Conservation (phyloP, 2,888 invertebrate genomes). For the Plebejus argus region DNA sequence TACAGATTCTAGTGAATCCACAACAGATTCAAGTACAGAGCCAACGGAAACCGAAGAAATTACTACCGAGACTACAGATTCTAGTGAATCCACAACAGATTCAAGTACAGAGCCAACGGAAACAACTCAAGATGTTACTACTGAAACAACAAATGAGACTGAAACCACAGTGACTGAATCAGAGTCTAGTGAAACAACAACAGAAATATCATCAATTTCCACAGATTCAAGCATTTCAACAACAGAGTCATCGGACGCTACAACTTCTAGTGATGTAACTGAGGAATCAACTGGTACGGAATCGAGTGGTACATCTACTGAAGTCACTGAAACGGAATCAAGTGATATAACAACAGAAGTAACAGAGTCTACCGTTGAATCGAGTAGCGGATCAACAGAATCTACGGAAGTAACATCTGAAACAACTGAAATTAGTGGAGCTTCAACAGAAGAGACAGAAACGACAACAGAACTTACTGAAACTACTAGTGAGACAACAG, state of each 20-base stretch:
- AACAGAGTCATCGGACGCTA: constrained; percentile 20
- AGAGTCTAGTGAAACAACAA: constrained; percentile 30
- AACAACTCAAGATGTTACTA: constrained; percentile 18
- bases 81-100: constrained; percentile 33
- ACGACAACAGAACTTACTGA: background rate
- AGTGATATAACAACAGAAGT: constrained; percentile 22
- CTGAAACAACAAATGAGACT: constrained; percentile 31
- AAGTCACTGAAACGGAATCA: constrained; percentile 33
- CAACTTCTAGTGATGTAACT: background rate
- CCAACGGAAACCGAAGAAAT: constrained; percentile 17
- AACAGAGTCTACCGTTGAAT: constrained; percentile 13
- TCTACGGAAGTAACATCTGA: constrained; percentile 33
- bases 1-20: background rate
- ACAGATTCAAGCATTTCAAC: constrained; percentile 19
- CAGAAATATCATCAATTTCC: constrained; percentile 9
- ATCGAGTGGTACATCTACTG: constrained; percentile 31
- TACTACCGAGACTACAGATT: background rate
- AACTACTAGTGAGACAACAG: background rate
- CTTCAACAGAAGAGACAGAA: constrained; percentile 24
- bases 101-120: constrained; percentile 29
- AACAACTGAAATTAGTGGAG: constrained; percentile 22
- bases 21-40: constrained; percentile 5
- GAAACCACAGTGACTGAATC: constrained; percentile 35
- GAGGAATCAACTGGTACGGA: constrained; percentile 6
- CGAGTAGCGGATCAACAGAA: constrained; percentile 5